A percentile compares a stretch with the other conserved stretches of the same genome.
These are phyloP conservation scores for Eupithecia subfuscata DNA, from an alignment of 2,888 invertebrate species.

Conservation along the genomic window DNA sequence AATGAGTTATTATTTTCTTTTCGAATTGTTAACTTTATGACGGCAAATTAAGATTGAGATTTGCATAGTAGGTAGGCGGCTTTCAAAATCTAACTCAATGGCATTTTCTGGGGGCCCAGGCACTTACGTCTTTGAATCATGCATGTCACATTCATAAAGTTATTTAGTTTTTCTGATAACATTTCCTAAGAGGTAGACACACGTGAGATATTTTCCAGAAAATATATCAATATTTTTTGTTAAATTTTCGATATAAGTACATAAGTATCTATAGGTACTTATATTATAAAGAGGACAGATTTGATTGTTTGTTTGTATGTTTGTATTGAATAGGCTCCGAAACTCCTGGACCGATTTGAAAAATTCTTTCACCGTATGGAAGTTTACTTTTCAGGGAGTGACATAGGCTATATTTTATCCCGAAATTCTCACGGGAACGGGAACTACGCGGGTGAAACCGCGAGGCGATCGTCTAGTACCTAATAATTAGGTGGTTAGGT, in stretches of 20 bases:
- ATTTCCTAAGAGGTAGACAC: background rate
- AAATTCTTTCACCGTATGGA: too few relatives aligned
- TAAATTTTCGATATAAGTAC: background rate
- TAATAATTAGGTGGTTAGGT: background rate
- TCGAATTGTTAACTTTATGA: conserved; percentile 57
- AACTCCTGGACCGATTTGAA: too few relatives aligned
- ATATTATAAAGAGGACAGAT: too few relatives aligned
- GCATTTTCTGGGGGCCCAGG: background rate
- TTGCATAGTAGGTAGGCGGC: conserved; percentile 43
- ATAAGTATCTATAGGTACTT: too few relatives aligned
- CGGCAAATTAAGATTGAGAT: conserved; percentile 55
- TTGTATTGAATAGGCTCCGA: too few relatives aligned
- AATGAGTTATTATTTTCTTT: conserved; percentile 50
- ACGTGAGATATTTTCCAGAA: background rate
- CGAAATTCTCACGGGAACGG: too few relatives aligned
- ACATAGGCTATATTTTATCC: too few relatives aligned
- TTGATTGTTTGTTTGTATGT: too few relatives aligned
- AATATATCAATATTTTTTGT: too few relatives aligned
- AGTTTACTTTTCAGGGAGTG: too few relatives aligned
- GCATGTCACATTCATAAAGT: background rate
- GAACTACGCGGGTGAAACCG: too few relatives aligned
- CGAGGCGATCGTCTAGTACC: too few relatives aligned
- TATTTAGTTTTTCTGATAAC: background rate
- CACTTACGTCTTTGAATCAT: background rate
- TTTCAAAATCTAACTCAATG: conserved; percentile 6